Percentiles rank a stretch among this genome's conserved stretches.
Conservation (phyloP, 2,888 invertebrate species). For the Agrenia bidenticulata region DNA sequence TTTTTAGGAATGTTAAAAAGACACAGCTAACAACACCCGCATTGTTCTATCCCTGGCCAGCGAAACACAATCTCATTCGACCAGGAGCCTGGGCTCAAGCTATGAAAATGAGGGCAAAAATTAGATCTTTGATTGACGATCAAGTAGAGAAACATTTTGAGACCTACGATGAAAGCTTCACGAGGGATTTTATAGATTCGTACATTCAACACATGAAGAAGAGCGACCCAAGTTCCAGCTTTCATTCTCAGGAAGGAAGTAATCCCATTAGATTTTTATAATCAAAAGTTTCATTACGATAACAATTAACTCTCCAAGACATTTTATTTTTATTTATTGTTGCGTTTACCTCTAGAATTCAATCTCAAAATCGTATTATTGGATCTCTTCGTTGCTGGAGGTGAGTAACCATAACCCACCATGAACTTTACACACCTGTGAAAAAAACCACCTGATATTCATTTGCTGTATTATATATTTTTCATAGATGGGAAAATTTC, state of each 20-base stretch:
- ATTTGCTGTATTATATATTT: too few species aligned
- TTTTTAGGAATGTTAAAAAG: conserved; percentile 17
- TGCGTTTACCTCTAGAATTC: too few species aligned
- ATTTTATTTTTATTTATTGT: conserved; percentile 1
- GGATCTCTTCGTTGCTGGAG: conserved; percentile 30
- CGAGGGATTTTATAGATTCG: conserved; percentile 37
- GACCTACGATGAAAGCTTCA: conserved; percentile 25
- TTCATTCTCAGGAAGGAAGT: conserved; percentile 41
- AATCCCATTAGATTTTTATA: too few species aligned
- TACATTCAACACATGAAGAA: conserved; percentile 36
- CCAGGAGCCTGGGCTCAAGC: neutral
- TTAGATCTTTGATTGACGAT: conserved; percentile 21
- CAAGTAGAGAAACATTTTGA: conserved; percentile 35
- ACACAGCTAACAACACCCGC: conserved; percentile 21
- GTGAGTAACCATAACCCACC: too few species aligned
- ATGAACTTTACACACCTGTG: too few species aligned
- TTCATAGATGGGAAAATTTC: too few species aligned
- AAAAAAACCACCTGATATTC: too few species aligned
- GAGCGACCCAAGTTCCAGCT: conserved; percentile 25
- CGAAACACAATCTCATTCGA: conserved; percentile 30
- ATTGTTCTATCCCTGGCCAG: conserved; percentile 26
- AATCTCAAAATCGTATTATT: conserved; percentile 13
- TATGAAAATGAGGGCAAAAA: conserved; percentile 2
- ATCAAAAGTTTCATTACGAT: too few species aligned
- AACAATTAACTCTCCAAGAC: too few species aligned